Base-by-base conservation (phyloP, 1,140 invertebrate species). In the Cyclargus thomasi region DNA sequence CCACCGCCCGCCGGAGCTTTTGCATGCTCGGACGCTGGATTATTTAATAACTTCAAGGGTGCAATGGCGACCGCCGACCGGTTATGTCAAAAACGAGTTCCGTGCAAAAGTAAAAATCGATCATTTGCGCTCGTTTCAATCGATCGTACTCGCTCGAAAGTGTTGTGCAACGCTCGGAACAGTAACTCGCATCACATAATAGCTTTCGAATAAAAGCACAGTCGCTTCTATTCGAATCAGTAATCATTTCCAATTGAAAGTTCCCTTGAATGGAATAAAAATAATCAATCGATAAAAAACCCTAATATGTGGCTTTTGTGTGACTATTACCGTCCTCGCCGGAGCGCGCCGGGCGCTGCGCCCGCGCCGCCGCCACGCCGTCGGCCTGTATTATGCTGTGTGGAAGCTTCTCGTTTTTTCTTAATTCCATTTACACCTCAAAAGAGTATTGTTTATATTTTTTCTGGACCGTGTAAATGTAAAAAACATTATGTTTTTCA, bases 351-450 rank as follows among this genome's bases (percentile, higher is more conserved):
- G 55, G 55, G 18, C 55, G 5, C 55, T 21, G 17, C 10, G 39
- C 39, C 39, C 18, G 18, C 17, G 55, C 55, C 55, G 55, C 39
- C 39, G 29, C 29, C 39, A 2, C 55, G 55, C 39, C 8, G 39
- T 16, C 39, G 10, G 55, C 8, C 55, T 57, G 17, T 57, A 18
- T 20, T 18, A n/a, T n/a, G n/a, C n/a, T n/a, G n/a, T n/a, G 55
- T 57, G 17, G 55, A 59, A 20, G 55, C 62, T 74, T 68, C 72
- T 76, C 73, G 72, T 82, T 82, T 82, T 84, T 82, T 80, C 76
- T 73, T 76, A 68, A 72, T 68, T 78, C 77, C 77, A 85, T 81
- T 81, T 84, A 82, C 77, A 74, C 79, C 78, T 81, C 79, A 77
- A 77, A 81, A 79, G 76, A 73, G 71, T 79, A 76, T 68, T 16